Evolutionary conservation across 2,888 invertebrate species (phyloP).

Genomic region (Ceramica pisi): DNA sequence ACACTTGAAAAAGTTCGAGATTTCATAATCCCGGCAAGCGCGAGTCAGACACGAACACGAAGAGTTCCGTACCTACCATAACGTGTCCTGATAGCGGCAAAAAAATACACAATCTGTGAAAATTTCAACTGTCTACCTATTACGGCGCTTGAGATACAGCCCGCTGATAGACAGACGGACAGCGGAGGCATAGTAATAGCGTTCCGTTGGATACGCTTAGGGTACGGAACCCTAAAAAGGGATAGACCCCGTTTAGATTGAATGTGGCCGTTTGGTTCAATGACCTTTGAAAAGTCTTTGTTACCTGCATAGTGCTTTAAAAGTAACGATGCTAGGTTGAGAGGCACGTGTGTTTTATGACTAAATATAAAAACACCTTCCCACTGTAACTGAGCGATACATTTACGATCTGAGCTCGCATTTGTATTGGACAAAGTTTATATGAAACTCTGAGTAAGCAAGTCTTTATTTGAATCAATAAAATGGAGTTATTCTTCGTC

Average conservation of each 20-base stretch:
- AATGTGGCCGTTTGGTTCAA: slow-evolving; percentile 43
- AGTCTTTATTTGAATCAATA: slow-evolving; percentile 62
- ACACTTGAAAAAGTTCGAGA: slow-evolving; percentile 41
- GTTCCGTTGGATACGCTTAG: too few species aligned
- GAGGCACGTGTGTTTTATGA: slow-evolving; percentile 83
- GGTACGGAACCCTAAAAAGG: too few species aligned
- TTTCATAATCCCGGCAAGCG: too few species aligned
- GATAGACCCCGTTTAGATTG: slow-evolving; percentile 26
- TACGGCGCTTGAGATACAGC: too few species aligned
- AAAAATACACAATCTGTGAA: too few species aligned
- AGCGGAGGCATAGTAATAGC: too few species aligned
- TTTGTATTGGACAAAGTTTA: slow-evolving; percentile 67
- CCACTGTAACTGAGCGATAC: slow-evolving; percentile 69
- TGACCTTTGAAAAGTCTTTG: slow-evolving; percentile 54
- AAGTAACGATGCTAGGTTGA: slow-evolving; percentile 60
- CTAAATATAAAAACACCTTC: slow-evolving; percentile 81
- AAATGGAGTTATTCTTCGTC: slow-evolving; percentile 46
- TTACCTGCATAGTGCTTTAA: slow-evolving; percentile 59
- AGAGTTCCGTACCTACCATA: too few species aligned
- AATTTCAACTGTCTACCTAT: too few species aligned
- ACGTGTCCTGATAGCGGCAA: too few species aligned
- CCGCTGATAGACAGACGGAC: too few species aligned
- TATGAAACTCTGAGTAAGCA: slow-evolving; percentile 57
- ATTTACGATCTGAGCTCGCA: slow-evolving; percentile 74
- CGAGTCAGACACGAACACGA: too few species aligned